These are phyloP conservation scores for Ceratina australensis DNA, from an alignment of 1,140 invertebrate genomes.

Conservation along the genomic window DNA sequence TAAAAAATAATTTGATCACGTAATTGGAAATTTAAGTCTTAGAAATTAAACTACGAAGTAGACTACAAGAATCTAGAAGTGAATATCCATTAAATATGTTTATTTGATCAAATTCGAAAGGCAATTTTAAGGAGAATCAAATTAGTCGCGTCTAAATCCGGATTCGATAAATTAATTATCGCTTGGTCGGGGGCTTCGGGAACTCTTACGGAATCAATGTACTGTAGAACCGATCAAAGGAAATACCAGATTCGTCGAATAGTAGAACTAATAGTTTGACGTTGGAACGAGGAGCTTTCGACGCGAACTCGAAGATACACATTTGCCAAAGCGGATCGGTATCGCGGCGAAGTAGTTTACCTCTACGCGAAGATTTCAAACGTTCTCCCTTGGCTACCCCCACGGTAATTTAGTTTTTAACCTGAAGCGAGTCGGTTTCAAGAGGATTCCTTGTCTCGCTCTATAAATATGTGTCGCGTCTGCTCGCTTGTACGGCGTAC, in stretches of 20 bases:
- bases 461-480: constrained; percentile 4
- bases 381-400: background rate
- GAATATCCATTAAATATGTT: too few relatives aligned
- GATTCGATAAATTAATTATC: too few relatives aligned
- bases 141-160: too few relatives aligned
- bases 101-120: too few relatives aligned
- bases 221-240: background rate
- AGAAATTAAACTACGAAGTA: too few relatives aligned
- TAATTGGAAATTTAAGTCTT: too few relatives aligned
- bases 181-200: too few relatives aligned
- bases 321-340: background rate
- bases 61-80: too few relatives aligned
- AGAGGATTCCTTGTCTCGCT: background rate
- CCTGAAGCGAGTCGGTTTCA: background rate
- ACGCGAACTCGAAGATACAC: background rate
- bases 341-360: background rate
- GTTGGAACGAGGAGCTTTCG: too few relatives aligned
- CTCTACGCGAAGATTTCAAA: background rate
- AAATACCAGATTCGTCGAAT: background rate
- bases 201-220: background rate
- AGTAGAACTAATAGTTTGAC: background rate
- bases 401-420: background rate
- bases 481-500: background rate
- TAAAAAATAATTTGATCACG: too few relatives aligned
- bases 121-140: too few relatives aligned